These are phyloP conservation scores for Pantherophis guttatus DNA, from an alignment of 2,113 vertebrate genomes.

Conservation along the genomic window DNA sequence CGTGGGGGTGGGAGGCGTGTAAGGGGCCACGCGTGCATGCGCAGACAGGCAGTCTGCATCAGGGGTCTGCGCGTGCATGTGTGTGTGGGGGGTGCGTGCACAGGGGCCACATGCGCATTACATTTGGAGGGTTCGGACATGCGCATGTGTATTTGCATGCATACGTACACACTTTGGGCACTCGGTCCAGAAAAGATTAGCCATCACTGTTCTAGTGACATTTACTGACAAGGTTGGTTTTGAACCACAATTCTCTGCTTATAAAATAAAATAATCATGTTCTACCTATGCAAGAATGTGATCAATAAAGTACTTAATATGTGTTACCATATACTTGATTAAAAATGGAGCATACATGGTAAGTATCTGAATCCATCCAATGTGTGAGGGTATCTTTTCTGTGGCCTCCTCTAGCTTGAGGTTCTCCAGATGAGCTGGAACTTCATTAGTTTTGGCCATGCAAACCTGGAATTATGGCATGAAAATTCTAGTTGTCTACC, in stretches of 20 bases:
- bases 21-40: no score
- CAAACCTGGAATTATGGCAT: not conserved
- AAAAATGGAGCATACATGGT: not conserved
- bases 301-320: not conserved
- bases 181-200: no score
- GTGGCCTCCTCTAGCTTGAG: not conserved
- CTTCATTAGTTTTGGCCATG: not conserved
- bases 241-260: not conserved
- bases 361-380: not conserved
- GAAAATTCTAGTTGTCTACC: not conserved
- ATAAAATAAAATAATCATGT: not conserved
- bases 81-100: no score
- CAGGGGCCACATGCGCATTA: no score
- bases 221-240: not conserved
- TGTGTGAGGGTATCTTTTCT: not conserved
- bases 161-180: no score
- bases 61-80: no score
- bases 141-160: no score
- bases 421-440: not conserved
- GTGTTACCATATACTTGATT: not conserved
- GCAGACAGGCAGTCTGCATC: no score
- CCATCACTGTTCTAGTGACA: not conserved
- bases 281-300: not conserved
- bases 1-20: no score
- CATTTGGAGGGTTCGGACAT: no score